Base-by-base conservation (phyloP, 2,888 invertebrate genomes). In the Catocala nupta region DNA sequence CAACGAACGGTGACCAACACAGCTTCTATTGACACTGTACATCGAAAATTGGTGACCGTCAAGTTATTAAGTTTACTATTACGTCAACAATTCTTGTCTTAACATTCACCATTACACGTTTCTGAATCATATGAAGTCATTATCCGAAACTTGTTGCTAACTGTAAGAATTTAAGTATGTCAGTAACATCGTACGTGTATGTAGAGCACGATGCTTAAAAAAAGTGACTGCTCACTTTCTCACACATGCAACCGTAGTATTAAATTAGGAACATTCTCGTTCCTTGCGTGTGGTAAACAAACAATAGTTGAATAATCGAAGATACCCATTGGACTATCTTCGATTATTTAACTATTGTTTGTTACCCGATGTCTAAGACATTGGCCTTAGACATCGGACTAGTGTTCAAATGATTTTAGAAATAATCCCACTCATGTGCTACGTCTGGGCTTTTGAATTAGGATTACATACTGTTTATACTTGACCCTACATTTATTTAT, bases 1-100 rank as follows among this genome's bases (percentile, higher is more conserved):
- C 80, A 82, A 79, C 81, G 80, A 82, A 80, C 79, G 78, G 70
- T 77, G 72, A 68, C 65, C 71, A 65, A 70, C 68, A 73, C 68
- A 70, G 70, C 63, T 75, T 74, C 73, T 74, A 77, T 75, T 78
- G 74, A 77, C 75, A 70, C 70, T 72, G 62, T 49, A 44, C 53
- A 47, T 55, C 55, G 43, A 59, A 47, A 63, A 66, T 63, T 59
- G 45, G 43, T 52, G 11, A 5, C 51, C 36, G 44, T 45, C 36
- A 50, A 44, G 33, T 55, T 63, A 58, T 47, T 47, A 51, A 55
- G 25, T 45, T 54, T 49, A 63, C 49, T 48, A 39, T 52, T n/a
- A 43, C 43, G 13, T 11, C 8, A 4, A 52, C 16, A 42, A 56
- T 48, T 16, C 13, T 34, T 5, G 47, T 39, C 25, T 8, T 8